Conservation (phyloP, 53 echinoderm and acorn worm genomes). For the Astropecten irregularis region DNA sequence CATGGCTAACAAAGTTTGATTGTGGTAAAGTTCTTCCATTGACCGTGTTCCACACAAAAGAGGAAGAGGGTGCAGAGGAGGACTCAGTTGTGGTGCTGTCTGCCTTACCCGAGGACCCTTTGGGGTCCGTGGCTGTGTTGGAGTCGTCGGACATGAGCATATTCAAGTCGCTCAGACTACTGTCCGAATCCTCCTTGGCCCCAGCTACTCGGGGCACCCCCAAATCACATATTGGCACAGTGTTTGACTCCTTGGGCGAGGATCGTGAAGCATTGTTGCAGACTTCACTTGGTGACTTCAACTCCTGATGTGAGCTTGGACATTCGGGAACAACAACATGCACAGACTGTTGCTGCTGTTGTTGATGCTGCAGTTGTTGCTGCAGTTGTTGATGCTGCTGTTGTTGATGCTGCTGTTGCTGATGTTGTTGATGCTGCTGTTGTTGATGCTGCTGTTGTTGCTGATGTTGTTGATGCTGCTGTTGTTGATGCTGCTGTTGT, state of each 20-base stretch:
- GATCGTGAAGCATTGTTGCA: slow-evolving; percentile 42
- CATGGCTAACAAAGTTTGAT: slow-evolving; percentile 16
- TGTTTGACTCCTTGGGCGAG: slow-evolving; percentile 56
- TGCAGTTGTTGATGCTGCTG: not conserved
- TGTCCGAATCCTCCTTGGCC: slow-evolving; percentile 77
- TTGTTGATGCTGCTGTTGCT: not conserved
- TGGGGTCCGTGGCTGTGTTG: slow-evolving; percentile 69
- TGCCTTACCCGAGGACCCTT: slow-evolving; percentile 66
- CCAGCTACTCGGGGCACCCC: slow-evolving; percentile 66
- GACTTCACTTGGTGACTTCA: slow-evolving; percentile 19
- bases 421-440: slow-evolving; percentile 1
- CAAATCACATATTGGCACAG: slow-evolving; percentile 55
- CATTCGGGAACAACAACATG: slow-evolving; percentile 32
- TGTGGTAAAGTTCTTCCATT: slow-evolving; percentile 51
- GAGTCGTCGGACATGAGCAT: slow-evolving; percentile 83
- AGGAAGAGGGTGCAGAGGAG: not conserved
- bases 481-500: slow-evolving; percentile 11
- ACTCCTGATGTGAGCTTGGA: slow-evolving; percentile 36
- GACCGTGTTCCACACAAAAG: slow-evolving; percentile 29
- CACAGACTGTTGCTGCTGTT: slow-evolving; percentile 43
- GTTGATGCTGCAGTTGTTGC: slow-evolving; percentile 31
- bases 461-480: not conserved
- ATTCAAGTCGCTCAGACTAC: slow-evolving; percentile 75
- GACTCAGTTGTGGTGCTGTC: slow-evolving; percentile 77
- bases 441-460: not conserved